Base-by-base conservation (phyloP, 2,113 vertebrate species). In the Nansenia antarctica region DNA sequence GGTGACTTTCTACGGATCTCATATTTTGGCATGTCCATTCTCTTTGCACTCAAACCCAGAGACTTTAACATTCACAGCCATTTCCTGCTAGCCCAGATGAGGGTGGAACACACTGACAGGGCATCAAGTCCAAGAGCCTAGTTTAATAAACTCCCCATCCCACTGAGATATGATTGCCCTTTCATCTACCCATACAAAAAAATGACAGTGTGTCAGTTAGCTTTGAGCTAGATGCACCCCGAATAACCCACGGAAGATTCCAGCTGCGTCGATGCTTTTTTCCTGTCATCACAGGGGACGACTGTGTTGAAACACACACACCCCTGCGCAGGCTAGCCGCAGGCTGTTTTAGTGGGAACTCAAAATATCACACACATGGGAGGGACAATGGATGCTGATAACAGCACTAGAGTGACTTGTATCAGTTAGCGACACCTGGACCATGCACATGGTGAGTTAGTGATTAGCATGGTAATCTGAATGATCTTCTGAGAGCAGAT, bases 181-280 rank as follows among this genome's bases (percentile, higher is more conserved):
- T 79, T 88, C 70, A 87, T 80, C 73, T 68, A 45, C 22, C 24
- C 0, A 54, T 39, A 37, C 47, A 6, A 52, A 64, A 65, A 39
- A 66, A 42, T 18, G 57, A 61, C 29, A 53, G 63, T 24, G 29
- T 52, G 69, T 52, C 57, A 78, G 45, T 65, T n/a, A n/a, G 6
- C 72, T 67, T 72, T 39, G 73, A 74, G 70, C 31, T 35, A 20
- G 70, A 52, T 29, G 45, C 58, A 73, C 59, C 14, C 62, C 84
- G 81, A 82, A 81, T 82, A 83, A 85, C 85, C 58, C 54, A 73
- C 76, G 70, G 69, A 29, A 63, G 72, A 67, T 62, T 82, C 60
- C 68, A 52, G 62, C 73, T 69, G 70, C 66, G 60, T 65, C 63
- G 65, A 72, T 71, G 63, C 26, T 67, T 84, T 85, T 47, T 59